Conservation (phyloP, 2,797 vertebrate genomes). For the Pipistrellus kuhlii region DNA sequence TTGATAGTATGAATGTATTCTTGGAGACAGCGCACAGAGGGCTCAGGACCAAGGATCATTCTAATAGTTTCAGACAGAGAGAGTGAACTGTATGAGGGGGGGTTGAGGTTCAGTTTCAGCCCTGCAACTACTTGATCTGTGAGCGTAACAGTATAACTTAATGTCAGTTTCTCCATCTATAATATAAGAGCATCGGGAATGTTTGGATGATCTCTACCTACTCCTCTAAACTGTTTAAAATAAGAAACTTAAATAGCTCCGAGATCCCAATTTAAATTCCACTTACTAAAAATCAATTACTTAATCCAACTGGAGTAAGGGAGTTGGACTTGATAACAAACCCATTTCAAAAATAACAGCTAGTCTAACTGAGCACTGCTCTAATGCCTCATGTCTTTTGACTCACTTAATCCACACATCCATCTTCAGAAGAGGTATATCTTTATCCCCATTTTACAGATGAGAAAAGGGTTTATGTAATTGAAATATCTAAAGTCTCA, state of each 20-base stretch:
- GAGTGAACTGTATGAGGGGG: not conserved
- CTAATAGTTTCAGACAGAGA: not conserved
- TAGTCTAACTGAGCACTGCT: not conserved
- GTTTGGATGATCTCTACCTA: not conserved
- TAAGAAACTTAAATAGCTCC: slow-evolving; percentile 16
- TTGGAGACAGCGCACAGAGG: not conserved
- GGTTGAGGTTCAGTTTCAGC: not conserved
- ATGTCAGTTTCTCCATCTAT: not conserved
- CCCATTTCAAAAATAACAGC: not conserved
- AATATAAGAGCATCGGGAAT: not conserved
- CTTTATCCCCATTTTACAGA: not conserved
- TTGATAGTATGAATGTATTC: not conserved
- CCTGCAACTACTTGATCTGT: not conserved
- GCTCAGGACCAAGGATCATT: not conserved
- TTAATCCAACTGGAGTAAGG: not conserved
- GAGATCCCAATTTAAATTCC: slow-evolving; percentile 12
- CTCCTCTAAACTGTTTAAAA: not conserved
- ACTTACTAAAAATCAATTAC: slow-evolving; percentile 25
- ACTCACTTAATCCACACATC: not conserved
- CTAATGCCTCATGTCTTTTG: not conserved
- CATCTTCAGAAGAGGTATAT: not conserved
- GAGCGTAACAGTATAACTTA: not conserved
- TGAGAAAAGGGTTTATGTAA: not conserved
- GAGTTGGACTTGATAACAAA: not conserved
- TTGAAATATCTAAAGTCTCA: not conserved